Evolutionary conservation across 2,888 invertebrate genomes (phyloP), one percentile per base, ranked within the genome.

Genomic region (Merodon equestris): DNA sequence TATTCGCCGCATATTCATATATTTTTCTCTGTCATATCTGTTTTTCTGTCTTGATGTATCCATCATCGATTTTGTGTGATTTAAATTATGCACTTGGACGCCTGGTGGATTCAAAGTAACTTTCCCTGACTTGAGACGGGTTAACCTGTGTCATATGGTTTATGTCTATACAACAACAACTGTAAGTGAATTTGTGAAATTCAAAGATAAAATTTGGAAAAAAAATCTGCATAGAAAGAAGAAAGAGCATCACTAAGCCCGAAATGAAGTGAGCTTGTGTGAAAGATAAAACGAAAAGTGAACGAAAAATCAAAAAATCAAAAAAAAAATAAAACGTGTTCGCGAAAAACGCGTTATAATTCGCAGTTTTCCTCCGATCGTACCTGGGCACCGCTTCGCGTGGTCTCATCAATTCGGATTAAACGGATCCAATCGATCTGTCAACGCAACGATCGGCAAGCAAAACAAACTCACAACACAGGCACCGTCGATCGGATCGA

Each of bases 401-500:
- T 40, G 10, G 10, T 40, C 10, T 10, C n/a, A 40, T 47, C 14
- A 17, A 67, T 60, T 64, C 50, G 50, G 42, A 45, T 82, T 86
- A 85, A 82, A 84, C 84, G 47, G 48, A 77, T 66, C 71, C 34
- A 3, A 72, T 68, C 64, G 64, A 74, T 81, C 67, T 75, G 64
- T 71, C 57, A 56, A 13, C 50, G 53, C 45, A 67, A 44, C 56
- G 53, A 51, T n/a, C 40, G 9, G 40, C n/a, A 40, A 40, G 9
- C 12, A 10, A 40, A n/a, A 40, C 40, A 5, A 81, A 85, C 40
- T 40, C 40, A 27, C 27, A 27, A 27, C 27, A 27, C 27, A 27
- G 27, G 7, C 27, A 27, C 27, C 7, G 27, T 27, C 27, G 27
- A 27, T 27, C 27, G 85, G 83, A 84, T 83, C 86, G 85, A 82